Base-by-base conservation (phyloP, 2,797 vertebrate species). In the Florisuga fusca region DNA sequence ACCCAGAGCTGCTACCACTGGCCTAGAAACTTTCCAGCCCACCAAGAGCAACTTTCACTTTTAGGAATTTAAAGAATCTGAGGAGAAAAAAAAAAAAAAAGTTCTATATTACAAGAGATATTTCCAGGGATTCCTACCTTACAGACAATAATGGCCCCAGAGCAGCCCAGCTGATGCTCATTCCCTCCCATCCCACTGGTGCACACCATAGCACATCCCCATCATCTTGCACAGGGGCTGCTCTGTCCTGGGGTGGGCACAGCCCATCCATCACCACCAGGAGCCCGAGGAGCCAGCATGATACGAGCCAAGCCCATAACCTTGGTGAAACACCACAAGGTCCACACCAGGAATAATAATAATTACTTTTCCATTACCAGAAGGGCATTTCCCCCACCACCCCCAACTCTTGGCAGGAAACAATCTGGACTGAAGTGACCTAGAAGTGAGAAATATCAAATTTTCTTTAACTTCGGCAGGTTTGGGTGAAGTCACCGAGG, bases 381-480 rank as follows among this genome's bases (percentile, higher is more conserved):
- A 21, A 75, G 80, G 87, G 74, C 87, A 90, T 41, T 87, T 45
- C 59, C 59, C 36, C 26, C 27, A 11, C 73, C 64, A 54, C 62
- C 21, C 75, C 64, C 86, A 7, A 2, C 62, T 53, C 82, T 61
- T 20, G 27, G 89, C 93, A 94, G 94, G 94, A 94, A 94, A 67
- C 68, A 7, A 63, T 51, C 83, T 67, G 91, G 78, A 92, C 89
- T 89, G 92, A 85, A 88, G 81, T 91, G 94, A 93, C 95, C 93
- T 46, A 23, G 3, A 93, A 93, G 96, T 91, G 94, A 93, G 94
- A 95, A 96, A 95, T 89, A 89, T 79, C 45, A 31, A 38, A 63
- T 95, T 89, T 57, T 71, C 78, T 66, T 53, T 34, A 19, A 33
- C 92, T 36, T 25, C 3, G 2, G 79, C 75, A 50, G 67, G 53